Base-by-base conservation (phyloP, 2,797 vertebrate species). In the Selene dorsalis region DNA sequence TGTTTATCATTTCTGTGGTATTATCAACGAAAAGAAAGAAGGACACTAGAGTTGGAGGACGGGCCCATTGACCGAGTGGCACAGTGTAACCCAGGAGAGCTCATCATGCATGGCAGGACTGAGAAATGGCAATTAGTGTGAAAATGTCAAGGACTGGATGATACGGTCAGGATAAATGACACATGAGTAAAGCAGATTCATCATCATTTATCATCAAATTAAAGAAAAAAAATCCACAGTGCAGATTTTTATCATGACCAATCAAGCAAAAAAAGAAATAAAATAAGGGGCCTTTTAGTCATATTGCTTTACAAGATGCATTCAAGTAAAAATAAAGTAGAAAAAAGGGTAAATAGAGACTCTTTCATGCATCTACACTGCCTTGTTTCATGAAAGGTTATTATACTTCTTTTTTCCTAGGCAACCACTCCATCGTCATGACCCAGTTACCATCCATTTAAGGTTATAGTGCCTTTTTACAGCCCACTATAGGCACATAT, bases 101-200 rank as follows among this genome's bases (percentile, higher is more conserved):
- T 82, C 68, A 47, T 64, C 63, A 53, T 38, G 80, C 50, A 26
- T 75, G 57, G 60, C 72, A n/a, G 45, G 35, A 53, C 66, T 58
- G 35, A 77, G 79, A 87, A 82, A 88, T 59, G 28, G 47, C 84
- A 86, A 91, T 90, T 86, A 87, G 79, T 60, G 57, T 41, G 60
- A 76, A 91, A 85, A 90, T 89, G 85, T 88, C 82, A 90, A 78
- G 38, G 63, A 81, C 72, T 22, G 22, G 20, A 73, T 59, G 65
- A 77, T 67, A 52, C 9, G 22, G 65, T 72, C 39, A 82, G 72
- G 75, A 83, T 55, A 65, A 86, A 82, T 30, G 61, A 48, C 43
- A 16, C 14, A n/a, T 4, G 26, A 52, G 57, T 5, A 58, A 64
- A 35, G 16, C 28, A 43, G 17, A 76, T 87, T 85, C 24, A 69